Conservation (phyloP, 2,113 vertebrate genomes). For the Percopsis transmontana region DNA sequence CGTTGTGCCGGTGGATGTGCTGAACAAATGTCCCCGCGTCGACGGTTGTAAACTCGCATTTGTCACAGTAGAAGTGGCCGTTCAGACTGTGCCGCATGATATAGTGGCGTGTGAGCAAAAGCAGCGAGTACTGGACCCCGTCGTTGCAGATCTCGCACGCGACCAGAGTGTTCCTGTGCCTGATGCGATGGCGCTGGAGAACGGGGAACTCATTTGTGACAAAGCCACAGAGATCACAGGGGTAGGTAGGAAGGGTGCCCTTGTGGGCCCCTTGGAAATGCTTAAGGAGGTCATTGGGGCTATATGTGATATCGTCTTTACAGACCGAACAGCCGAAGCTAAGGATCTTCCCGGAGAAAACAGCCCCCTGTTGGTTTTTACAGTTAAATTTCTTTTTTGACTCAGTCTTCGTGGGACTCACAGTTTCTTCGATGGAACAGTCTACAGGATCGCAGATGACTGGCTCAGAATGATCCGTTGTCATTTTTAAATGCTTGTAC, state of each 20-base stretch:
- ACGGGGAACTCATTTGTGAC: conserved; percentile 91
- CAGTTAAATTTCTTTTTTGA: conserved; percentile 75
- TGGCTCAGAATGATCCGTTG: conserved; percentile 49
- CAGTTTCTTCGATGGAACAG: conserved; percentile 49
- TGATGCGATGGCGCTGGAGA: conserved; percentile 91
- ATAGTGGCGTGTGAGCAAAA: conserved; percentile 93
- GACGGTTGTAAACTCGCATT: conserved; percentile 89
- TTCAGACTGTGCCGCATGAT: conserved; percentile 89
- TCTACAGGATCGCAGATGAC: conserved; percentile 57
- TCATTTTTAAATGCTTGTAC: conserved; percentile 62
- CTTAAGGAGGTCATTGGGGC: conserved; percentile 95
- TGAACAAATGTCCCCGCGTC: conserved; percentile 97
- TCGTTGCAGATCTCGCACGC: conserved; percentile 96
- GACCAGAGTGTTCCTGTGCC: conserved; percentile 91
- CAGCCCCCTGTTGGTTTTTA: conserved; percentile 78
- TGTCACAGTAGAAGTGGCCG: conserved; percentile 91
- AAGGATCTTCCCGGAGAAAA: conserved; percentile 90
- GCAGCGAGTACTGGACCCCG: conserved; percentile 86
- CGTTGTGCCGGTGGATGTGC: conserved; percentile 95
- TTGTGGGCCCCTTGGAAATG: conserved; percentile 89
- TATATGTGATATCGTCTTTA: conserved; percentile 85
- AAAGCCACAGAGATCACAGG: conserved; percentile 95
- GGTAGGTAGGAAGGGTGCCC: conserved; percentile 91
- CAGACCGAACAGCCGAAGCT: conserved; percentile 93
- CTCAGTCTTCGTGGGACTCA: conserved; percentile 53